Evolutionary conservation across 1,140 invertebrate species (phyloP).

Genomic region (Pseudomyrmex concolor): DNA sequence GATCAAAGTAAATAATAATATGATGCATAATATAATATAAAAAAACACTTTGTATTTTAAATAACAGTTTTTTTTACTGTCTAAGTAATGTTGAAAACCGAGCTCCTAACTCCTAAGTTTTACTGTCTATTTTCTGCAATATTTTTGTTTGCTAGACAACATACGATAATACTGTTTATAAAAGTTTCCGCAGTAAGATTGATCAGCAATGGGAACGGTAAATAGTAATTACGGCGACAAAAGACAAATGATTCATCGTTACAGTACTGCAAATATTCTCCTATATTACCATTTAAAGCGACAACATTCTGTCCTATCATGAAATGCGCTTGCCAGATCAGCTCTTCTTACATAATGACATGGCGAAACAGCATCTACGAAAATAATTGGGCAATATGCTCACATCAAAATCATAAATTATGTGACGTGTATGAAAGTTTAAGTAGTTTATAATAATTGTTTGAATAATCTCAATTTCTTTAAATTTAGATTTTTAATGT

Average conservation of each 20-base stretch:
- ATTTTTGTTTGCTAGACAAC: no score
- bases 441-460: neutral
- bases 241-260: conserved; percentile 68
- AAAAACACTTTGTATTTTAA: no score
- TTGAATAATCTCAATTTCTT: neutral
- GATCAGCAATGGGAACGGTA: no score
- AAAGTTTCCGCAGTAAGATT: no score
- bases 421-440: neutral
- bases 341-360: conserved; percentile 51
- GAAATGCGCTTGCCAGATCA: conserved; percentile 26
- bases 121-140: no score
- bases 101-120: no score
- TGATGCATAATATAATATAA: conserved; percentile 16
- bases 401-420: no score
- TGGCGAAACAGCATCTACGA: neutral
- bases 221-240: conserved; percentile 41
- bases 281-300: conserved; percentile 61
- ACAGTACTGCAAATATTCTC: conserved; percentile 54
- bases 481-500: neutral
- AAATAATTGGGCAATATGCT: neutral
- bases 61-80: no score
- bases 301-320: conserved; percentile 9
- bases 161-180: no score
- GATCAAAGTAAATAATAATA: neutral
- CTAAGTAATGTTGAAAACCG: no score